These are phyloP conservation scores for Tetraneura akinire DNA, from an alignment of 1,140 invertebrate genomes.

Conservation along the genomic window DNA sequence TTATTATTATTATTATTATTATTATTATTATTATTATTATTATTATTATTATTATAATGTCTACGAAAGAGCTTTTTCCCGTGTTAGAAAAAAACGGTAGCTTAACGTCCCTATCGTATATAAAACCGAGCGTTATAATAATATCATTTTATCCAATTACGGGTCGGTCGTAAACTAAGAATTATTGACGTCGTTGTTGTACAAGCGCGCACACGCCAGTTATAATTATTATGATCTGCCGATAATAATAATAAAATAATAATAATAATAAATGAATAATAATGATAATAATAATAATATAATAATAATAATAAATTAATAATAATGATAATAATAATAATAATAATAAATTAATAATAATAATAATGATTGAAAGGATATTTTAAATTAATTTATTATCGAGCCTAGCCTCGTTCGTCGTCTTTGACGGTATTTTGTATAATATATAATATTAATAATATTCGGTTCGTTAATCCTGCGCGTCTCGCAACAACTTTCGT, in stretches of 20 bases:
- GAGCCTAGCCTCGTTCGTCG: background rate
- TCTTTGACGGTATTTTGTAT: background rate
- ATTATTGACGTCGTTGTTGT: background rate
- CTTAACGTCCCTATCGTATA: background rate
- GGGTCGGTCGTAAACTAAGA: slow-evolving; percentile 11
- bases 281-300: too few relatives aligned
- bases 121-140: background rate
- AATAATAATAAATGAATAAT: too few relatives aligned
- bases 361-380: too few relatives aligned
- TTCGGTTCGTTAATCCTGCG: slow-evolving; percentile 24
- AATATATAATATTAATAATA: background rate
- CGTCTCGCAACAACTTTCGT: background rate
- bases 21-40: too few relatives aligned
- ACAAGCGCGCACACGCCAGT: background rate
- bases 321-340: too few relatives aligned
- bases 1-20: too few relatives aligned
- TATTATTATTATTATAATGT: too few relatives aligned
- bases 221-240: slow-evolving; percentile 12
- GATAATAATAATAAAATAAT: too few relatives aligned
- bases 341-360: too few relatives aligned
- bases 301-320: too few relatives aligned
- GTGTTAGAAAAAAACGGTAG: background rate
- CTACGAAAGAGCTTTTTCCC: too few relatives aligned
- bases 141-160: slow-evolving; percentile 2
- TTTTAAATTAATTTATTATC: slow-evolving; percentile 33